Base-by-base conservation (phyloP, 2,888 invertebrate species). In the Thera britannica region DNA sequence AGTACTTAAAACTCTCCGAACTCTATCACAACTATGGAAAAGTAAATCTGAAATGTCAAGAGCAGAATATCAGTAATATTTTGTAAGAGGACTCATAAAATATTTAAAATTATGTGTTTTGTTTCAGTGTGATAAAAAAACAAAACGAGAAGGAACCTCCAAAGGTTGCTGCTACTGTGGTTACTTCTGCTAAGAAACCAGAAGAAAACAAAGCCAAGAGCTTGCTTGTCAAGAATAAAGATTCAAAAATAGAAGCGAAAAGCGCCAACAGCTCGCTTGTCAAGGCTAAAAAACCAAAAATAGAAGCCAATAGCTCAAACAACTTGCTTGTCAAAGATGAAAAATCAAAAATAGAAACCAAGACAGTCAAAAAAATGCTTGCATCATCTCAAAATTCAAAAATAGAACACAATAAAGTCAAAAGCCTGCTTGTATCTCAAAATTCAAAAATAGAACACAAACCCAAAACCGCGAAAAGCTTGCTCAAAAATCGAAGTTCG, bases 121-220 rank as follows among this genome's bases (percentile, higher is more conserved):
- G 51, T 65, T 59, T 61, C 61, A 61, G 61, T 23, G 41, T 60
- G 44, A 46, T 35, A n/a, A 58, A 58, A 51, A 49, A 46, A n/a
- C 9, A 35, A 44, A 54, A 52, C 34, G 36, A 11, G 6, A 56
- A 7, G 6, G 9, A 9, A 34, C 2, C 34, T 34, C 55, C 23
- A 44, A 23, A 4, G 4, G 12, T 9, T 34, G 52, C 7, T 34
- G 9, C 52, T 52, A 1, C 52, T 9, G 52, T 3, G 52, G 9
- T 34, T 52, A 1, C 52, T 9, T 34, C 34, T 9, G 9, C 8
- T 52, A 34, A 2, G 6, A 23, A 7, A 23, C 2, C 23, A 7
- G 51, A 51, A 51, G 7, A 51, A 51, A 51, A 51, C 23, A 23
- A 51, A 9, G 52, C 52, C 9, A 34, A 2, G 9, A 34, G 52